Base-by-base conservation (phyloP, 2,888 invertebrate species). In the Perizoma affinitatum region DNA sequence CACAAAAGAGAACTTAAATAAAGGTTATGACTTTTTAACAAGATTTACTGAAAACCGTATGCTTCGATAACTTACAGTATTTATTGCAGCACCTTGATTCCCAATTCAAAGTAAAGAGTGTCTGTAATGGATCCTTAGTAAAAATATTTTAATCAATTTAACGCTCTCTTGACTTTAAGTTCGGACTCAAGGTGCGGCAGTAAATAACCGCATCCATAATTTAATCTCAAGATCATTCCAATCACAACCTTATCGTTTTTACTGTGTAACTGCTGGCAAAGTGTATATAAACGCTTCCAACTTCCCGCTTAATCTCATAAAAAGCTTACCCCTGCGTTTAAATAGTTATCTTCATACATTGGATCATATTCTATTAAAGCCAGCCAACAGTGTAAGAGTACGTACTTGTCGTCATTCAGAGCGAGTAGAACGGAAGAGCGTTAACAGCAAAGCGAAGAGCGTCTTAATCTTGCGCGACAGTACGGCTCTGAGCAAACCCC, bases 391-490 rank as follows among this genome's bases (percentile, higher is more conserved):
- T 78, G 79, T 72, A 76, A 68, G 71, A 75, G 78, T 69, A 70
- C 68, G 72, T 67, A 73, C 82, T 85, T 76, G 76, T 81, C 65
- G 76, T 76, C 74, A 80, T 83, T 85, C 80, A 84, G 70, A 80
- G 72, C 72, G 76, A 78, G 78, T 78, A 79, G 79, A 79, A 84
- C 79, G 78, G 76, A 85, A 86, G 76, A 81, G 85, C 80, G 84
- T 86, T 87, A 85, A 88, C 83, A 84, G 83, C 82, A 82, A 87
- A 86, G 83, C 82, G 77, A 83, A 77, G 74, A 87, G 86, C 85
- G 79, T 87, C 90, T 90, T 90, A 90, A 90, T 90, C 87, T 90
- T 82, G 80, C 79, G 82, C 86, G 87, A 87, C 87, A 84, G 86
- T 81, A 83, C 75, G 76, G 82, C 82, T 88, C 79, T 75, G 76